A percentile compares a stretch with the other conserved stretches of the same genome.
Conservation (phyloP, 2,888 invertebrate species). For the Prosopocoilus inquinatus region DNA sequence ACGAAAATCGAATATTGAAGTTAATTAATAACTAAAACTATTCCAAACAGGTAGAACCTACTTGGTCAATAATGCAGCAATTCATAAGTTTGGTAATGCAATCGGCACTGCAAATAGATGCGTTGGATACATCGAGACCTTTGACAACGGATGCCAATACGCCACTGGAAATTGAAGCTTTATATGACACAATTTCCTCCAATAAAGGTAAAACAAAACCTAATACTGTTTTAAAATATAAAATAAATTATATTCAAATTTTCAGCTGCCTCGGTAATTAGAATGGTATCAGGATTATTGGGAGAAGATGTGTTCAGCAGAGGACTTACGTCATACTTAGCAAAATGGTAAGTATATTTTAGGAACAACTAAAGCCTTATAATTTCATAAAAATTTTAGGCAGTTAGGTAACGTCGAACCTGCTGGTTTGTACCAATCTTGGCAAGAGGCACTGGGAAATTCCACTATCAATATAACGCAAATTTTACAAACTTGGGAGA, state of each 20-base stretch:
- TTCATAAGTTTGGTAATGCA: conserved; percentile 49
- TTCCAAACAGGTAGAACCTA: conserved; percentile 37
- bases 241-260: background rate
- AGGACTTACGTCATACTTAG: conserved; percentile 3
- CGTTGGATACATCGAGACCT: conserved; percentile 52
- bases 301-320: background rate
- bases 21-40: too few species aligned
- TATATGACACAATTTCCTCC: conserved; percentile 61
- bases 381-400: background rate
- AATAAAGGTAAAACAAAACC: conserved; percentile 54
- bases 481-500: conserved; percentile 14
- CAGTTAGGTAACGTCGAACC: conserved; percentile 7
- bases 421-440: conserved; percentile 1
- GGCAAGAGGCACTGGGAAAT: background rate
- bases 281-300: conserved; percentile 9
- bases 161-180: conserved; percentile 53
- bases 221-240: too few species aligned
- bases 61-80: conserved; percentile 50
- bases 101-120: conserved; percentile 45
- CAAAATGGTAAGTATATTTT: conserved; percentile 1
- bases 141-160: conserved; percentile 56
- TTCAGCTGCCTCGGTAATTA: conserved; percentile 15
- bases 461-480: conserved; percentile 3
- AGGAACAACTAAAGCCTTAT: background rate
- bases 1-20: background rate